phyloP scores from a whole-genome alignment of 2,888 invertebrate genomes.

The Cheilosia grossa region DNA sequence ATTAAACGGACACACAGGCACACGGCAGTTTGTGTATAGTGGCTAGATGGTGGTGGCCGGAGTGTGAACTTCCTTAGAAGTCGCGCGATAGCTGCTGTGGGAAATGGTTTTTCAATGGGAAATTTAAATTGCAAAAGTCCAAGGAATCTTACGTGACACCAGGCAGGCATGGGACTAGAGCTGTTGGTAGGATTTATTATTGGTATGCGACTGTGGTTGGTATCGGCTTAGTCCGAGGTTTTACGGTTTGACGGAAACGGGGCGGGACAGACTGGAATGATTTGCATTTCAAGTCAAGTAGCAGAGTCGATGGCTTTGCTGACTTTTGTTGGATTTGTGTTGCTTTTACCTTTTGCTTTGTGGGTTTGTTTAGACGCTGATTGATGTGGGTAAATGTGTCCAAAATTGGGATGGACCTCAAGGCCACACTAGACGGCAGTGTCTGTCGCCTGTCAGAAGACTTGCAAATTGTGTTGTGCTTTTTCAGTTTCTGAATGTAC shows the following conservation, averaged over 20 bases:
- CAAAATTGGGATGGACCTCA: too few relatives aligned
- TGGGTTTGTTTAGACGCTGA: too few relatives aligned
- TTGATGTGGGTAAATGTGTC: too few relatives aligned
- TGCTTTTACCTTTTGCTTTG: too few relatives aligned
- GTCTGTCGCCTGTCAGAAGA: too few relatives aligned
- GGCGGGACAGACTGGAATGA: neutral
- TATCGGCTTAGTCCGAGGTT: neutral
- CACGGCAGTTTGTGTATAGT: neutral
- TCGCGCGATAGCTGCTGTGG: conserved; percentile 3
- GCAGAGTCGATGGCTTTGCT: too few relatives aligned
- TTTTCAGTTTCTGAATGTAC: too few relatives aligned
- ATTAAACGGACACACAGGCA: conserved; percentile 17
- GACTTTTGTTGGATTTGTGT: too few relatives aligned
- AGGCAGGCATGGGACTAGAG: conserved; percentile 1
- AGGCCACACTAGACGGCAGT: too few relatives aligned
- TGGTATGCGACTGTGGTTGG: conserved; percentile 6
- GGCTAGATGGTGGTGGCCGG: conserved; percentile 24
- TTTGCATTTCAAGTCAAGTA: neutral
- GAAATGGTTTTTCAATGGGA: conserved; percentile 63
- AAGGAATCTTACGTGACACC: conserved; percentile 56
- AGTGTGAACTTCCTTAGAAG: conserved; percentile 66
- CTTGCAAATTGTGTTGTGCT: too few relatives aligned
- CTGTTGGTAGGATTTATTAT: conserved; percentile 10
- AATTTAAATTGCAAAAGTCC: conserved; percentile 69
- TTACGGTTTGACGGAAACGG: neutral